Base-by-base conservation (phyloP, 2,113 vertebrate species). In the Nannobrachium achirus region DNA sequence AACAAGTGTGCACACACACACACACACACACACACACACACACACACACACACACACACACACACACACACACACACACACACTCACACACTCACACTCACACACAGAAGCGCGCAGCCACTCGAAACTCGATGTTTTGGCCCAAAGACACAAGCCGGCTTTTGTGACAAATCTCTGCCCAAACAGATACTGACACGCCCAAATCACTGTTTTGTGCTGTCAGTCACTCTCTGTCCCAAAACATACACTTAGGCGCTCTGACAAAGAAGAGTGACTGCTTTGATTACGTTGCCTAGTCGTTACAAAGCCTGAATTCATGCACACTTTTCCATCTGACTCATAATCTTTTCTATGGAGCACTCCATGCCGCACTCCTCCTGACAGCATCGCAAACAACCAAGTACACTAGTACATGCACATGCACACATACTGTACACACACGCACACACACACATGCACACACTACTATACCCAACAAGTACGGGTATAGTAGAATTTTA, bases 131-230 rank as follows among this genome's bases (percentile, higher is more conserved):
- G 25, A n/a, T 44, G 69, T 82, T 73, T 74, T 39, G 39, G 59
- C 53, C 52, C 42, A 75, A 83, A 76, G 64, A 56, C 63, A 69
- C 73, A 82, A 82, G 49, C 76, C 71, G 73, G 72, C 72, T 78
- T 61, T 60, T 57, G 75, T 77, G 51, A 72, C 58, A 82, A 56
- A 64, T 71, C 69, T 70, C 44, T 49, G 48, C 62, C 79, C 73
- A 78, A 33, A 85, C 71, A 78, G 78, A 69, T 69, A 20, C 77
- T 69, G 81, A 84, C 78, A 73, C 74, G 16, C 71, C 78, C 75
- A 84, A 86, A 86, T 84, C 76, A 79, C 84, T 86, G 87, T 88
- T 89, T 88, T 88, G 75, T 70, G 79, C 81, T 88, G 83, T 86
- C 83, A 87, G 80, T 87, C 85, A 85, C 76, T 82, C 68, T 51